phyloP scores from a whole-genome alignment of 1,140 invertebrate species.

The Drosophila oshimai region DNA sequence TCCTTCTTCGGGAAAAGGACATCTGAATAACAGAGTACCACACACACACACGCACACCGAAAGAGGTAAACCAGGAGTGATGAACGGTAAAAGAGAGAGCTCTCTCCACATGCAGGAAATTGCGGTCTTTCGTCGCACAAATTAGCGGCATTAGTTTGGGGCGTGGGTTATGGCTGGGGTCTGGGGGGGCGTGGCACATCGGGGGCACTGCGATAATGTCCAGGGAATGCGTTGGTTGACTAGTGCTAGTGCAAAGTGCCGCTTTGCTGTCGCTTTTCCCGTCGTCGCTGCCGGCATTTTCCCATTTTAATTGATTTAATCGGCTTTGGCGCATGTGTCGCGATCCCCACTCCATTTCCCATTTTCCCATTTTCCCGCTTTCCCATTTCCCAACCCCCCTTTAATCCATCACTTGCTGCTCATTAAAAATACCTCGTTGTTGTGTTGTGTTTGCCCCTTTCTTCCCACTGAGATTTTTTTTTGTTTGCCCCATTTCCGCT shows the following conservation, averaged over 20 bases:
- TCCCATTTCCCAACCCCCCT: neutral
- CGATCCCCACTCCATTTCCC: slow-evolving; percentile 12
- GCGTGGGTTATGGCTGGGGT: neutral
- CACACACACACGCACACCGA: neutral
- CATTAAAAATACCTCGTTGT: slow-evolving; percentile 61
- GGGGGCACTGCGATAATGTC: slow-evolving; percentile 47
- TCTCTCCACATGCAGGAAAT: slow-evolving; percentile 29
- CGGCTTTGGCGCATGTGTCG: slow-evolving; percentile 65
- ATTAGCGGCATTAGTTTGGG: slow-evolving; percentile 61
- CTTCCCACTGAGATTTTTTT: neutral
- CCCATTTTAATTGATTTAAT: slow-evolving; percentile 78
- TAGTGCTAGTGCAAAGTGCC: slow-evolving; percentile 50
- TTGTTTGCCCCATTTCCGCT: slow-evolving; percentile 57
- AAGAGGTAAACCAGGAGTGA: neutral
- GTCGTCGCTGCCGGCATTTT: slow-evolving; percentile 48
- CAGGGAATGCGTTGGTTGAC: slow-evolving; percentile 33
- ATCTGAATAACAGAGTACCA: neutral
- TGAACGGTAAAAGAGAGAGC: neutral
- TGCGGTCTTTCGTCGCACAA: slow-evolving; percentile 48
- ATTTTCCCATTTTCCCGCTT: neutral
- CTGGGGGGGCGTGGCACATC: neutral
- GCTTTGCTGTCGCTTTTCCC: slow-evolving; percentile 50
- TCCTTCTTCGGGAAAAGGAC: slow-evolving; percentile 1
- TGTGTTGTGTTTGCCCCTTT: slow-evolving; percentile 31
- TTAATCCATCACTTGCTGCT: slow-evolving; percentile 24